Percentiles rank a stretch among this genome's conserved stretches.
Evolutionary conservation across 92 coral and sea anemone species (phyloP).

Genomic region (Parazoanthus atlanticus): DNA sequence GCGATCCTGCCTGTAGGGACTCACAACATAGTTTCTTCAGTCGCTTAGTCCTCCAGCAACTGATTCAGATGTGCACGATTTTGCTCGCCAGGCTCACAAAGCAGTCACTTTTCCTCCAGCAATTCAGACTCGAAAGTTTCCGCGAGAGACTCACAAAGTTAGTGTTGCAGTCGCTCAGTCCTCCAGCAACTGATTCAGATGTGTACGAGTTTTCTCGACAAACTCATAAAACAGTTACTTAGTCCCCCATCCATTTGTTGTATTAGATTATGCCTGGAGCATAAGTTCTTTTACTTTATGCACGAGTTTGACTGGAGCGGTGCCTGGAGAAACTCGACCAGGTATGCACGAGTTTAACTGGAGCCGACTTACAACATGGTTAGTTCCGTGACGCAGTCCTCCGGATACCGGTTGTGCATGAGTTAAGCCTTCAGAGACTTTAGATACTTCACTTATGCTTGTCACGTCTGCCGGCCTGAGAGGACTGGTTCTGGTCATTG

Average conservation of each 20-base stretch:
- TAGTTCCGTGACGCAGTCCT: not conserved
- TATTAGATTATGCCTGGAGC: not conserved
- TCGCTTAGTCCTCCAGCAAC: not conserved
- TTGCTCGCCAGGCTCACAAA: too few relatives aligned
- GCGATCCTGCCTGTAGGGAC: not conserved
- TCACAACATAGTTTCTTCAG: not conserved
- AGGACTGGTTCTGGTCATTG: too few relatives aligned
- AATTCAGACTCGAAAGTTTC: too few relatives aligned
- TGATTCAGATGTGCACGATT: not conserved
- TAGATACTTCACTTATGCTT: too few relatives aligned
- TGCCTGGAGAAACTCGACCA: not conserved
- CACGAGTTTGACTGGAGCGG: too few relatives aligned
- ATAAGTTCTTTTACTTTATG: too few relatives aligned
- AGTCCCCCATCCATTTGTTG: not conserved
- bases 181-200: not conserved
- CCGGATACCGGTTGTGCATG: not conserved
- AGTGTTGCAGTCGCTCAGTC: not conserved
- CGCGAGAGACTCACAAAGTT: not conserved
- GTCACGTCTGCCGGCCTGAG: too few relatives aligned
- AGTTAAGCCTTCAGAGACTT: not conserved
- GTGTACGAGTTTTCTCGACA: too few relatives aligned
- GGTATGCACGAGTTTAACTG: not conserved
- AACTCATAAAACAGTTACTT: not conserved
- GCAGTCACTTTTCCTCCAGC: too few relatives aligned
- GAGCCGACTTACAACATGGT: not conserved